Evolutionary conservation across 2,797 vertebrate genomes (phyloP).

Genomic region (Octomys mimax): DNA sequence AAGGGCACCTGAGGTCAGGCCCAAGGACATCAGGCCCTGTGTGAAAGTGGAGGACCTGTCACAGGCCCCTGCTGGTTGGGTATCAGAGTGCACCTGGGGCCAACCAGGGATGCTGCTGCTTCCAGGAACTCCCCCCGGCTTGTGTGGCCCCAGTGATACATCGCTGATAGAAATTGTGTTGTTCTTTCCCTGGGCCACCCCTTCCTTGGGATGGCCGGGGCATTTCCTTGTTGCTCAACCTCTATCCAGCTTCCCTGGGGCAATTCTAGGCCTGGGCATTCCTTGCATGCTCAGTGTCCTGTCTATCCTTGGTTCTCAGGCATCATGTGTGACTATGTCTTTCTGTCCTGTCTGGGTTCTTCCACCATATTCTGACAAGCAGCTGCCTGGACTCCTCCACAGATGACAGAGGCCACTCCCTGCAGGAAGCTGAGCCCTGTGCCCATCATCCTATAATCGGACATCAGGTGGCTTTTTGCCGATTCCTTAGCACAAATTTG

Average conservation of each 20-base stretch:
- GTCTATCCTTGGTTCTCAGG: not conserved
- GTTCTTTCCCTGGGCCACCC: not conserved
- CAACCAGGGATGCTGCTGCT: not conserved
- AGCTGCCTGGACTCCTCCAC: not conserved
- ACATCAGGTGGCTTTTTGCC: accelerated
- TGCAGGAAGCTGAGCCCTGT: not conserved
- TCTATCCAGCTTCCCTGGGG: not conserved
- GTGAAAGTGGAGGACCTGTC: not conserved
- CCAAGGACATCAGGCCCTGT: not conserved
- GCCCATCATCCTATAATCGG: accelerated
- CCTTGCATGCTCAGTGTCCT: not conserved
- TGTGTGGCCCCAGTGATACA: not conserved
- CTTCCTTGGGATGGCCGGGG: not conserved
- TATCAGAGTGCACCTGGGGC: not conserved
- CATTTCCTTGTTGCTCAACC: not conserved
- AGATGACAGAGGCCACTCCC: not conserved
- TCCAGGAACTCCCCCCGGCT: not conserved
- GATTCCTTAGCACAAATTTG: accelerated
- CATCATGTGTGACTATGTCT: not conserved
- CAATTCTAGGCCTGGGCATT: not conserved
- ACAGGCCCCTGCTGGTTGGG: not conserved
- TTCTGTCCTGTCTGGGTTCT: not conserved
- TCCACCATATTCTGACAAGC: not conserved
- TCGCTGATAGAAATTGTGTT: not conserved
- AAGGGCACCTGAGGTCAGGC: not conserved